phyloP scores from a whole-genome alignment of 30 jellyfish, hydroid and myxozoan genomes.

The Cassiopea xamachana region DNA sequence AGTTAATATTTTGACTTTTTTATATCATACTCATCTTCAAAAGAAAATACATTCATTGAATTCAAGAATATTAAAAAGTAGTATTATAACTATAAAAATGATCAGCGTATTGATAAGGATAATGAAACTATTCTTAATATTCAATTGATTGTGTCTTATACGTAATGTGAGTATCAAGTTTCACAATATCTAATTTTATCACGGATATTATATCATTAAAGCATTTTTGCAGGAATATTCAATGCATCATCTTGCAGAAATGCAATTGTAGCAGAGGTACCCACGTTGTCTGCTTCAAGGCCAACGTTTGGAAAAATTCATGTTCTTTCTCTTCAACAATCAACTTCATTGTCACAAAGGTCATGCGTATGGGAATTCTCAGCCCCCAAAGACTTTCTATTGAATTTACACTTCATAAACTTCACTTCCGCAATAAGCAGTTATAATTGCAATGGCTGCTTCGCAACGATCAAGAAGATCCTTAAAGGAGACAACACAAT shows the following conservation, averaged over 20 bases:
- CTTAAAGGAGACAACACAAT: neutral
- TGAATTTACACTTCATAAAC: constrained; percentile 25
- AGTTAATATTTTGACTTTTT: no score
- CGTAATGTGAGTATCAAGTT: no score
- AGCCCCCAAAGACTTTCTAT: neutral
- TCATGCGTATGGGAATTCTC: constrained; percentile 39
- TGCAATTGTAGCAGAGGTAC: constrained; percentile 12
- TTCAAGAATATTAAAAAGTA: no score
- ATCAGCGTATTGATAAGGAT: no score
- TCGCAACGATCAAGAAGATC: neutral
- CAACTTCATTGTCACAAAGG: neutral
- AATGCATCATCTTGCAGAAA: constrained; percentile 15
- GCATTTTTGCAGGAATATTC: neutral
- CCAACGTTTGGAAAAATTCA: constrained; percentile 28
- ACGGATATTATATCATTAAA: neutral
- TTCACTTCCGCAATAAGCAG: neutral
- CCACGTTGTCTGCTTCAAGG: neutral
- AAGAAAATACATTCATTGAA: no score
- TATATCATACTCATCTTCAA: no score
- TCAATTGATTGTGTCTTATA: no score
- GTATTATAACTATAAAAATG: no score
- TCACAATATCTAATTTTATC: no score
- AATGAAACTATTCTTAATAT: no score
- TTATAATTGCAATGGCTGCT: neutral
- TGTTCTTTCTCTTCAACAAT: neutral